Percentiles rank a stretch among this genome's conserved stretches.
Evolutionary conservation across 2,113 vertebrate genomes (phyloP).

Genomic region (Ancistrus triradiatus): DNA sequence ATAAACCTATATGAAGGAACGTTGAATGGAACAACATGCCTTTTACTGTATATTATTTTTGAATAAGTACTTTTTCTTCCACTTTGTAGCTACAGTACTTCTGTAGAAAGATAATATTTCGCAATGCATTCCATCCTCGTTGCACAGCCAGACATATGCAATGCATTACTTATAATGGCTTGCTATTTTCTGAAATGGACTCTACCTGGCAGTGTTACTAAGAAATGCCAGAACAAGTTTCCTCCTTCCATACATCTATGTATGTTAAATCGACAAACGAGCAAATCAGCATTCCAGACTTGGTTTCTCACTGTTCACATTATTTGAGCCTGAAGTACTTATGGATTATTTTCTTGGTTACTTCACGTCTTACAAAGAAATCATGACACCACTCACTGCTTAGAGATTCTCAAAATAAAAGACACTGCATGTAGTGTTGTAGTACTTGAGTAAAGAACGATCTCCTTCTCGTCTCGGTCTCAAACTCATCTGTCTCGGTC

Average conservation of each 20-base stretch:
- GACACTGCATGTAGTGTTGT: too few relatives aligned
- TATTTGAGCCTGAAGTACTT: slow-evolving; percentile 18
- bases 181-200: slow-evolving; percentile 9
- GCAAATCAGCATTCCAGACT: slow-evolving; percentile 26
- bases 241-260: slow-evolving; percentile 5
- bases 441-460: too few relatives aligned
- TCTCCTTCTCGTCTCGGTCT: too few relatives aligned
- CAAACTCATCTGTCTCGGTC: too few relatives aligned
- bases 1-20: too few relatives aligned
- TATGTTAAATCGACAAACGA: slow-evolving; percentile 12
- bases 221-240: slow-evolving; percentile 10
- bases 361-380: slow-evolving; percentile 34
- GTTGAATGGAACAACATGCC: too few relatives aligned
- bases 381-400: neutral
- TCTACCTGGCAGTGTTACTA: neutral
- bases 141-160: slow-evolving; percentile 18
- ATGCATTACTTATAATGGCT: neutral
- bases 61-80: neutral
- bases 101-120: neutral
- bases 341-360: slow-evolving; percentile 52
- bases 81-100: neutral
- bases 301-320: slow-evolving; percentile 17
- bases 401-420: neutral
- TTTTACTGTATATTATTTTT: too few relatives aligned
- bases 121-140: neutral